Conservation (phyloP, 2,888 invertebrate genomes). For the Lissocephala sabroskyi region DNA sequence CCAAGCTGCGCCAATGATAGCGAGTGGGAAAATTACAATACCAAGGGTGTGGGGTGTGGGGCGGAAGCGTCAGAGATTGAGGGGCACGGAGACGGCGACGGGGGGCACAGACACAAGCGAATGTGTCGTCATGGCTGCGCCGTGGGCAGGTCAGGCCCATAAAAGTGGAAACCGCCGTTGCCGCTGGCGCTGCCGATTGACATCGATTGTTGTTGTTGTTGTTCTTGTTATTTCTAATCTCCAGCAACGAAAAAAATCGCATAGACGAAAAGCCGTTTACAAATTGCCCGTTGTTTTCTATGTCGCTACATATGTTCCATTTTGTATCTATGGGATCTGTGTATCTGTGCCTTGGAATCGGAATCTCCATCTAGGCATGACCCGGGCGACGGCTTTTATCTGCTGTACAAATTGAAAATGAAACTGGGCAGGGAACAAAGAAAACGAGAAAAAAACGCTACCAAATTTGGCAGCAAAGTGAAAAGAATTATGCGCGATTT, state of each 20-base stretch:
- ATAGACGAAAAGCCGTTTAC: conserved; percentile 41
- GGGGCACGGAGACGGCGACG: not conserved
- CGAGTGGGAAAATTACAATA: conserved; percentile 32
- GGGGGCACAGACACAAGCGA: conserved; percentile 9
- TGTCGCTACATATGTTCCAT: not conserved
- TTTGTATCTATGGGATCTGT: conserved; percentile 17
- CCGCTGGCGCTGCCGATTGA: conserved; percentile 12
- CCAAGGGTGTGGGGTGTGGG: conserved; percentile 17
- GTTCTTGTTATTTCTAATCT: conserved; percentile 38
- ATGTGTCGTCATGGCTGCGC: conserved; percentile 52
- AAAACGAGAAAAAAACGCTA: conserved; percentile 24
- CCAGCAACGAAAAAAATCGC: conserved; percentile 31
- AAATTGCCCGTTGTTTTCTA: conserved; percentile 58
- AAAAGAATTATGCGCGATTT: conserved; percentile 53
- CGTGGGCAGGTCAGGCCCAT: conserved; percentile 63
- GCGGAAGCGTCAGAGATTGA: conserved; percentile 8
- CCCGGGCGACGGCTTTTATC: too few species aligned
- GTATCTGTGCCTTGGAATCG: conserved; percentile 9
- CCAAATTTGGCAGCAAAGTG: conserved; percentile 58
- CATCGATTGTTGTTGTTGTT: conserved; percentile 10
- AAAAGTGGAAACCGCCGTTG: conserved; percentile 36
- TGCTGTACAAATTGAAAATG: conserved; percentile 32
- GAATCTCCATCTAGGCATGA: not conserved
- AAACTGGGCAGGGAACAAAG: conserved; percentile 33
- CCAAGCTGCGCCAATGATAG: conserved; percentile 7